phyloP scores from a whole-genome alignment of 2,113 vertebrate genomes.

The Tor tambroides region DNA sequence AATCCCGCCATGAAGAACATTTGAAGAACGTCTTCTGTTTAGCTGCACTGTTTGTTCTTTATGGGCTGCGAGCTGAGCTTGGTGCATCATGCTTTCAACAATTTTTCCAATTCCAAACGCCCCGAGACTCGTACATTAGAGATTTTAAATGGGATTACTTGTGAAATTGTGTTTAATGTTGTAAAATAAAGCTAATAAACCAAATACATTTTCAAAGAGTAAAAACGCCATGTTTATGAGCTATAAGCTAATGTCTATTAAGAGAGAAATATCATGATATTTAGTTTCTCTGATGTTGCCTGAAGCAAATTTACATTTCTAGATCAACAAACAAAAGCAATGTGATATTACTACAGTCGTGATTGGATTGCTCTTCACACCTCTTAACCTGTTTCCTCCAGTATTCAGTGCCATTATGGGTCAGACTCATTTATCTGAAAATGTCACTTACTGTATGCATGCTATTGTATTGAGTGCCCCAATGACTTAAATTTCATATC shows the following conservation, averaged over 20 bases:
- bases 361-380: neutral
- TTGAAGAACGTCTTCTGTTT: constrained; percentile 23
- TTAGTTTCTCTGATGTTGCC: neutral
- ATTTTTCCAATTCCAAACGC: neutral
- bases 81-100: neutral
- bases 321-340: neutral
- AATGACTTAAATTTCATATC: constrained; percentile 6
- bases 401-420: neutral
- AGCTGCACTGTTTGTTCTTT: constrained; percentile 1
- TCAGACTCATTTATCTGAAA: constrained; percentile 21
- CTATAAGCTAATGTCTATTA: neutral
- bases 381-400: neutral
- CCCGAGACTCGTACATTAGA: neutral
- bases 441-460: constrained; percentile 6
- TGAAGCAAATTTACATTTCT: constrained; percentile 8
- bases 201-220: neutral
- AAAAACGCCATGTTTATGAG: neutral
- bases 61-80: neutral
- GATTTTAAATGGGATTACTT: neutral
- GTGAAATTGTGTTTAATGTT: neutral
- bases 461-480: constrained; percentile 14
- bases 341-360: constrained; percentile 7
- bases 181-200: neutral
- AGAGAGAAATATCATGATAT: constrained; percentile 7
- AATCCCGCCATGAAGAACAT: neutral